Evolutionary conservation across 23 tunicate genomes (phyloP).

Genomic region (Trididemnum miniatum): DNA sequence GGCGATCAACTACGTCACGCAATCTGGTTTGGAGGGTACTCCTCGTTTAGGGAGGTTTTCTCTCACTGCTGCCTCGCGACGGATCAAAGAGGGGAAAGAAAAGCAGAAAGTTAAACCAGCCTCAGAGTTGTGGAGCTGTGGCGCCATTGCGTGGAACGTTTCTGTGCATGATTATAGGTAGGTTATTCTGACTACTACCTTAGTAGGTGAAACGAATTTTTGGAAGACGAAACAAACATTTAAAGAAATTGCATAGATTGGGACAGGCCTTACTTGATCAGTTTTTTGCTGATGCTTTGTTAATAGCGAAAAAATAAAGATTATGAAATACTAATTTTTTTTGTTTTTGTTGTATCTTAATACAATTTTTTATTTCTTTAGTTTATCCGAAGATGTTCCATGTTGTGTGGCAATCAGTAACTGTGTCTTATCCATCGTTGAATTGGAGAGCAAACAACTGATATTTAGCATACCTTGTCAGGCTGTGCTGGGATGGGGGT

Average conservation of each 20-base stretch:
- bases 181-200: no score
- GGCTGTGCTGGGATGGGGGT: constrained; percentile 85
- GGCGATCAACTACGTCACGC: constrained; percentile 45
- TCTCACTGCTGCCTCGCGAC: constrained; percentile 61
- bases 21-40: constrained; percentile 53
- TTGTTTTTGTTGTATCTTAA: neutral
- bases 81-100: constrained; percentile 66
- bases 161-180: constrained; percentile 75
- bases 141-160: constrained; percentile 82
- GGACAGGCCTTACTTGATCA: no score
- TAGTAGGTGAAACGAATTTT: no score
- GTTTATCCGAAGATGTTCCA: constrained; percentile 47
- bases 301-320: no score
- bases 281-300: no score
- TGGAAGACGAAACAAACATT: no score
- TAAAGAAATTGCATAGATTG: no score
- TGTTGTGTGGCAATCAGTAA: constrained; percentile 84
- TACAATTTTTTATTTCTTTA: neutral
- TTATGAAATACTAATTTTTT: neutral
- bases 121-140: constrained; percentile 61
- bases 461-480: constrained; percentile 94
- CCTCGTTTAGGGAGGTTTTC: constrained; percentile 57
- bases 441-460: constrained; percentile 40
- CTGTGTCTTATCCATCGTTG: constrained; percentile 59
- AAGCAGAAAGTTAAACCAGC: constrained; percentile 42